Conservation (phyloP, 2,797 vertebrate species). For the Botia almorhae region DNA sequence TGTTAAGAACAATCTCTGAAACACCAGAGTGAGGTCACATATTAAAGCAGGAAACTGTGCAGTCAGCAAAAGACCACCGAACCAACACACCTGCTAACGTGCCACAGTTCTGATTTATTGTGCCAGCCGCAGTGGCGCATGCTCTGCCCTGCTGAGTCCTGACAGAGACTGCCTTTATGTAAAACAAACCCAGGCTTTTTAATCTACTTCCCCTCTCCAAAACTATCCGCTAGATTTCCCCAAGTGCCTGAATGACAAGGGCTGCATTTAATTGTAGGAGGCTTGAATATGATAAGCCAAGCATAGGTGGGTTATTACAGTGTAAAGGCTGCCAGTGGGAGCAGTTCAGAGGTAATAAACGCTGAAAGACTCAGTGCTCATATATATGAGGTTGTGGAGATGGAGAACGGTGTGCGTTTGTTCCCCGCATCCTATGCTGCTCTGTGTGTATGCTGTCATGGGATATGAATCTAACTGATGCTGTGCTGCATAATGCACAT, state of each 20-base stretch:
- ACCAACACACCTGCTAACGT: constrained; percentile 71
- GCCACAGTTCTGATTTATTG: constrained; percentile 78
- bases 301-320: constrained; percentile 73
- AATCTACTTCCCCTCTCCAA: constrained; percentile 68
- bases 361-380: constrained; percentile 66
- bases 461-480: constrained; percentile 44
- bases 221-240: constrained; percentile 70
- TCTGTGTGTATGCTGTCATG: constrained; percentile 35
- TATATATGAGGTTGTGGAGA: constrained; percentile 57
- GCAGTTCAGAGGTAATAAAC: constrained; percentile 68
- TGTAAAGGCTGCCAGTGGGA: constrained; percentile 69
- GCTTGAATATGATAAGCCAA: constrained; percentile 68
- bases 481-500: not conserved
- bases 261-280: constrained; percentile 73
- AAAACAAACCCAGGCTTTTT: constrained; percentile 81
- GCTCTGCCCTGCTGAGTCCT: constrained; percentile 75
- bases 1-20: constrained; percentile 64
- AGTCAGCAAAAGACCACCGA: constrained; percentile 78
- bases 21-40: constrained; percentile 71
- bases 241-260: constrained; percentile 74
- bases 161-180: constrained; percentile 78
- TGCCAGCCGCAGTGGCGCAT: constrained; percentile 66
- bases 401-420: constrained; percentile 45
- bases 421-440: constrained; percentile 44
- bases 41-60: constrained; percentile 75